These are phyloP conservation scores for Micropoecilia bifurca DNA, from an alignment of 2,797 vertebrate genomes.

Conservation along the genomic window DNA sequence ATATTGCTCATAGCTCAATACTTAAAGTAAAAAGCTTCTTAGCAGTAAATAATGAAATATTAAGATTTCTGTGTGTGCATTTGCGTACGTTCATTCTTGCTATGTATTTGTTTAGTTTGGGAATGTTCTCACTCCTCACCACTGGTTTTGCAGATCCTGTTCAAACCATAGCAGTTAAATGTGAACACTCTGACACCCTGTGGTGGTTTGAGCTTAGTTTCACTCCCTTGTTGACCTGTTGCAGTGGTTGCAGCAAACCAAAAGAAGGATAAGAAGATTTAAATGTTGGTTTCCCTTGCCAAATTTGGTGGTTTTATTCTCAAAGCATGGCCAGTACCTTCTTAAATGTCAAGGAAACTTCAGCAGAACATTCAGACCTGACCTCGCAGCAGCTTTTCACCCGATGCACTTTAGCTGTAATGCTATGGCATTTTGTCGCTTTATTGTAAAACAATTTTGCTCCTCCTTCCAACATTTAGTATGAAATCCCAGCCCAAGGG, in stretches of 20 bases:
- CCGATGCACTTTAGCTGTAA: conserved; percentile 42
- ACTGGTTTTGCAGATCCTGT: conserved; percentile 24
- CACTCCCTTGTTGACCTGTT: conserved; percentile 6
- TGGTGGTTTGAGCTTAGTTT: conserved; percentile 28
- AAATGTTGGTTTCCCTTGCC: conserved; percentile 1
- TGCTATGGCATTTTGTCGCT: conserved; percentile 46
- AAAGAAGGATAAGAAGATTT: background rate
- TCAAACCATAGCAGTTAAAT: conserved; percentile 18
- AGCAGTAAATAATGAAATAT: conserved; percentile 64
- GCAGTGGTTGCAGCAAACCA: background rate
- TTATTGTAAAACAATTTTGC: conserved; percentile 55
- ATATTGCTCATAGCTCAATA: conserved; percentile 53
- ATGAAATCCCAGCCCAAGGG: conserved; percentile 36
- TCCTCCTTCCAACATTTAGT: conserved; percentile 34
- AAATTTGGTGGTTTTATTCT: conserved; percentile 22
- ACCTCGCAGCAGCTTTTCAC: conserved; percentile 43
- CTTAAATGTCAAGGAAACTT: conserved; percentile 37
- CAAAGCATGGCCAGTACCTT: background rate
- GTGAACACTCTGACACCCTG: conserved; percentile 15
- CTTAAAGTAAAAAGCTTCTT: conserved; percentile 57
- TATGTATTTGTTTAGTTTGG: conserved; percentile 27
- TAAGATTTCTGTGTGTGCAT: conserved; percentile 34
- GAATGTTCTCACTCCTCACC: conserved; percentile 19
- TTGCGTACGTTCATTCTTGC: conserved; percentile 12
- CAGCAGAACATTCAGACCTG: conserved; percentile 41